Conservation (phyloP, 2,797 vertebrate genomes). For the Scolopax rusticola region DNA sequence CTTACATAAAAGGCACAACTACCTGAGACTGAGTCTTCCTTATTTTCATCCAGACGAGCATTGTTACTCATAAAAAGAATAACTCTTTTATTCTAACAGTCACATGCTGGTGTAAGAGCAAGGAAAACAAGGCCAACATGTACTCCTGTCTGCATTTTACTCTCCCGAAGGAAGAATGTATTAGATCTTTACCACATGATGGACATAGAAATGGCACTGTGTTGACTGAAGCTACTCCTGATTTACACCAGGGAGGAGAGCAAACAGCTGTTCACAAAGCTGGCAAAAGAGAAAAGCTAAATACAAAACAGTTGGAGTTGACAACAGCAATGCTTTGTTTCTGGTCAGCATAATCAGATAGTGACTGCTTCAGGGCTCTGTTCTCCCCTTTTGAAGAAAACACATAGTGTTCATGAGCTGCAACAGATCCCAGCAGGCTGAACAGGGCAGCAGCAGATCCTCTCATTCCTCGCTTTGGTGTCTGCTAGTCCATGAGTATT, state of each 20-base stretch:
- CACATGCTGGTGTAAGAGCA: not conserved
- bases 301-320: conserved; percentile 1
- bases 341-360: conserved; percentile 47
- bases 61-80: not conserved
- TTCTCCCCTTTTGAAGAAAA: conserved; percentile 42
- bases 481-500: not conserved
- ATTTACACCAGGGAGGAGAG: conserved; percentile 8
- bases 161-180: not conserved
- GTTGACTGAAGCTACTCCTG: conserved; percentile 1
- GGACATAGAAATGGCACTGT: not conserved
- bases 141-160: not conserved
- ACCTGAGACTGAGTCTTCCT: not conserved
- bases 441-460: not conserved
- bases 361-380: conserved; percentile 3
- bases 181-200: not conserved
- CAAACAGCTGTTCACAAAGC: not conserved
- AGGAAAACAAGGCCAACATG: not conserved
- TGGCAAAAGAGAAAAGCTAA: conserved; percentile 34
- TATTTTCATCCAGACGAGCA: not conserved
- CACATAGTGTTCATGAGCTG: not conserved
- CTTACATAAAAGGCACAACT: not conserved
- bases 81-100: not conserved
- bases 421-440: conserved; percentile 24
- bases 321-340: conserved; percentile 18
- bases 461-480: not conserved